Base-by-base conservation (phyloP, 2,113 vertebrate genomes). In the Serilophus lunatus region DNA sequence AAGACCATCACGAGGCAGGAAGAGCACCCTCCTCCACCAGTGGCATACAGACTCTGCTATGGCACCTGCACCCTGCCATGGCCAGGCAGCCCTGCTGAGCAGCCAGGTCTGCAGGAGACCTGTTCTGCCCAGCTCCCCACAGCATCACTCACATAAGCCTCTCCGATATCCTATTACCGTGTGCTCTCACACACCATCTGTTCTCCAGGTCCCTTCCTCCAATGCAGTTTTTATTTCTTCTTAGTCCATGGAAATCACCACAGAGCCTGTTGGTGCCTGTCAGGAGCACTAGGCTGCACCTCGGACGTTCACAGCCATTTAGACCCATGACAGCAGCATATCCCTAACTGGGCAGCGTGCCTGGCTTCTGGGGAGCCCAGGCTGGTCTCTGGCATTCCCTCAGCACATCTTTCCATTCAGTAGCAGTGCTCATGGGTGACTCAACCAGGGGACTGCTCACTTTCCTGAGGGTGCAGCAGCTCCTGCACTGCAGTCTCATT, bases 281-380 rank as follows among this genome's bases (percentile, higher is more conserved):
- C 45, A 50, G 49, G 24, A 80, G n/a, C 70, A 64, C 22, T 1
- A 3, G 13, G 25, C 10, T 77, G 59, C 56, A 49, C 22, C 1
- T 0, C 13, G 18, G 18, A 25, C 2, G 0, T 60, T 56, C 78
- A 76, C 45, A 47, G 70, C 0, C 44, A n/a, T n/a, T 56, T 3
- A 68, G 47, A 70, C 19, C 36, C 4, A 2, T 10, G 42, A 42
- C 38, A 83, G 54, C 60, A 83, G 35, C 44, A 28, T 18, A 29
- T 3, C 53, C 42, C 28, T 31, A 4, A 3, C 38, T 31, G 5
- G 3, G 38, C 2, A 4, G 59, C 61, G 59, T 2, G 0, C 0
- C 26, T 54, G 51, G 53, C 38, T 64, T n/a, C 60, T 5, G 10
- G 57, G 59, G 59, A 77, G 71, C 50, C 31, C 63, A 14, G 35